Evolutionary conservation across 2,888 invertebrate species (phyloP).

Genomic region (Sclerodermus sp.): DNA sequence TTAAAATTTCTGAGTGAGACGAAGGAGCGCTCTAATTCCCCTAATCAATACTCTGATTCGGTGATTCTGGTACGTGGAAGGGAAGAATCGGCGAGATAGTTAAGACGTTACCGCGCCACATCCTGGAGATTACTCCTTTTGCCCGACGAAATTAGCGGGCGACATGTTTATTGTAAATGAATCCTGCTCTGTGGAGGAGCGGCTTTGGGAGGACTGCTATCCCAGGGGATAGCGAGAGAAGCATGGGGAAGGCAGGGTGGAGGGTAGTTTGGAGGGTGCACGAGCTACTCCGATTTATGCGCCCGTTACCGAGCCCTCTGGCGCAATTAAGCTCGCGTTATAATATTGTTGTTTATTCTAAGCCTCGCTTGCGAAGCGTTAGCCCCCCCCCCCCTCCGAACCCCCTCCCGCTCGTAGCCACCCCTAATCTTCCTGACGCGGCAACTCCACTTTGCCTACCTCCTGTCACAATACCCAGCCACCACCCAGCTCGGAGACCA

Average conservation of each 20-base stretch:
- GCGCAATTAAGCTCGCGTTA: conserved; percentile 57
- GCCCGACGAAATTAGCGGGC: conserved; percentile 49
- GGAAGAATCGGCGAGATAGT: conserved; percentile 26
- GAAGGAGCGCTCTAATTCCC: too few species aligned
- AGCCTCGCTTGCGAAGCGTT: conserved; percentile 47
- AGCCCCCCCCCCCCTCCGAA: conserved; percentile 35
- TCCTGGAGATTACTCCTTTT: conserved; percentile 29
- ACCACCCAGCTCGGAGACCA: too few species aligned
- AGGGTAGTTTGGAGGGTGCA: conserved; percentile 20
- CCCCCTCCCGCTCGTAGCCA: conserved; percentile 16
- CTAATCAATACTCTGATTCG: too few species aligned
- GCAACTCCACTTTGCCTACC: conserved; percentile 24
- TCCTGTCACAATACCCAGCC: conserved; percentile 11
- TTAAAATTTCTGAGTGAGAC: too few species aligned
- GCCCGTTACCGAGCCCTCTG: conserved; percentile 53
- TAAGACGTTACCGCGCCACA: conserved; percentile 25
- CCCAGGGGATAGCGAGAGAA: conserved; percentile 19
- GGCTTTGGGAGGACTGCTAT: conserved; percentile 31
- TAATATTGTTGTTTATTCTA: conserved; percentile 57
- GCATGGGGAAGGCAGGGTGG: conserved; percentile 12
- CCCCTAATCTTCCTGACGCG: conserved; percentile 40
- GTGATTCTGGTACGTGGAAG: conserved; percentile 2
- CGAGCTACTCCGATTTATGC: conserved; percentile 49
- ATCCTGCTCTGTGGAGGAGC: conserved; percentile 40
- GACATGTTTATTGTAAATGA: conserved; percentile 58